These are phyloP conservation scores for Mesopsocus fuscifrons DNA, from an alignment of 2,888 invertebrate genomes.

Conservation along the genomic window DNA sequence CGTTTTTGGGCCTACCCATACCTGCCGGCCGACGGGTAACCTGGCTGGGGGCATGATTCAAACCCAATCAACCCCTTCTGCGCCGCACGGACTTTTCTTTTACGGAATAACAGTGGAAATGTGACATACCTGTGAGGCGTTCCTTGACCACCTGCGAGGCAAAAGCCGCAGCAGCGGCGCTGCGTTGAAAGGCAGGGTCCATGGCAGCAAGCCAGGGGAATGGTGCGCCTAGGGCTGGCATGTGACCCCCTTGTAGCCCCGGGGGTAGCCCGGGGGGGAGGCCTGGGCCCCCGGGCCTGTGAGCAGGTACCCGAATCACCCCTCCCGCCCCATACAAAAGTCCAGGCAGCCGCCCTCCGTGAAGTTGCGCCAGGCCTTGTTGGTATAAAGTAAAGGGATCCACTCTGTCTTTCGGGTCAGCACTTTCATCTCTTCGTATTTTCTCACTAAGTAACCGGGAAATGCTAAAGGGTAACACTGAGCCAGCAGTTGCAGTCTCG, in stretches of 20 bases:
- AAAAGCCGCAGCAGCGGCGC: constrained; percentile 34
- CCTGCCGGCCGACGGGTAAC: too few relatives aligned
- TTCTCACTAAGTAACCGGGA: constrained; percentile 47
- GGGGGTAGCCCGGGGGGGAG: constrained; percentile 8
- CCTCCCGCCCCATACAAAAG: constrained; percentile 16
- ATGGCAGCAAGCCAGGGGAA: constrained; percentile 35
- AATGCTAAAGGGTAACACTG: constrained; percentile 58
- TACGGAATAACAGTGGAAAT: too few relatives aligned
- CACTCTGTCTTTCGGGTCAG: constrained; percentile 19
- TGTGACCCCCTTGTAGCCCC: neutral
- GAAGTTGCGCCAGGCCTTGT: constrained; percentile 14
- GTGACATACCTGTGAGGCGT: constrained; percentile 57
- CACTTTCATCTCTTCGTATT: constrained; percentile 32
- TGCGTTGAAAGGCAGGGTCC: constrained; percentile 29
- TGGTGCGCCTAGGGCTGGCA: constrained; percentile 28
- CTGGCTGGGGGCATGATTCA: too few relatives aligned
- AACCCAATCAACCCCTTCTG: too few relatives aligned
- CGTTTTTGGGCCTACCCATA: too few relatives aligned
- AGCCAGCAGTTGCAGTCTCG: constrained; percentile 23
- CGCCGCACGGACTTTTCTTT: too few relatives aligned
- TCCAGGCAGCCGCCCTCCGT: constrained; percentile 12
- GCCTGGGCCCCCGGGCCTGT: constrained; percentile 35
- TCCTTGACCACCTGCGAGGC: constrained; percentile 69
- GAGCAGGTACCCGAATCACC: constrained; percentile 29
- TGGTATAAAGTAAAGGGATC: constrained; percentile 13